Evolutionary conservation across 37 sponge, comb jelly and placozoan species (phyloP).

Genomic region (Theonella swinhoei): DNA sequence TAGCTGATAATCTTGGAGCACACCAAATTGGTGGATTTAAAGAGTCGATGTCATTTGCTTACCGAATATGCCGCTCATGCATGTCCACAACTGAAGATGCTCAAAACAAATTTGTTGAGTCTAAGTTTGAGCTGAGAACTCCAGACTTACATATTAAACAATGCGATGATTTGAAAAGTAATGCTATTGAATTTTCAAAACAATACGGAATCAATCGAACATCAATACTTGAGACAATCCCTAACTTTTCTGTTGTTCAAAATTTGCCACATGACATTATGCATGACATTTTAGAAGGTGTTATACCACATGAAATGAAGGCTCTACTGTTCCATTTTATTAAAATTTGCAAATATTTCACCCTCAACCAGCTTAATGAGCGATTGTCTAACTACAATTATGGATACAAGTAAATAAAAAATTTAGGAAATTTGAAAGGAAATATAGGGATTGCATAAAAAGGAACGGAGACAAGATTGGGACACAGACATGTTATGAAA

Average conservation of each 20-base stretch:
- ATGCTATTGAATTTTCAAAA: neutral
- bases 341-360: constrained; percentile 17
- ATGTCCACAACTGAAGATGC: constrained; percentile 19
- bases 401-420: too few species aligned
- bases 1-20: neutral
- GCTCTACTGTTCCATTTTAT: neutral
- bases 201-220: constrained; percentile 14
- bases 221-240: neutral
- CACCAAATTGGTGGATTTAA: constrained; percentile 26
- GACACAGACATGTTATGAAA: too few species aligned
- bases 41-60: constrained; percentile 37
- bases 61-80: constrained; percentile 24
- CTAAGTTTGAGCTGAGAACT: constrained; percentile 13
- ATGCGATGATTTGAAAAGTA: neutral
- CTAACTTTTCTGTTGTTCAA: neutral
- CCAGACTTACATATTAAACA: constrained; percentile 19
- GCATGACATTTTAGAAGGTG: constrained; percentile 50
- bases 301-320: constrained; percentile 40
- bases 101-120: constrained; percentile 8
- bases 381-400: constrained; percentile 1
- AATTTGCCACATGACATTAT: constrained; percentile 41
- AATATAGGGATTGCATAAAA: too few species aligned
- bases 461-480: too few species aligned
- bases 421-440: too few species aligned
- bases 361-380: constrained; percentile 10